A percentile compares a stretch with the other conserved stretches of the same genome.
Conservation (phyloP, 2,113 vertebrate genomes). For the Ptilorrhoa leucosticta region DNA sequence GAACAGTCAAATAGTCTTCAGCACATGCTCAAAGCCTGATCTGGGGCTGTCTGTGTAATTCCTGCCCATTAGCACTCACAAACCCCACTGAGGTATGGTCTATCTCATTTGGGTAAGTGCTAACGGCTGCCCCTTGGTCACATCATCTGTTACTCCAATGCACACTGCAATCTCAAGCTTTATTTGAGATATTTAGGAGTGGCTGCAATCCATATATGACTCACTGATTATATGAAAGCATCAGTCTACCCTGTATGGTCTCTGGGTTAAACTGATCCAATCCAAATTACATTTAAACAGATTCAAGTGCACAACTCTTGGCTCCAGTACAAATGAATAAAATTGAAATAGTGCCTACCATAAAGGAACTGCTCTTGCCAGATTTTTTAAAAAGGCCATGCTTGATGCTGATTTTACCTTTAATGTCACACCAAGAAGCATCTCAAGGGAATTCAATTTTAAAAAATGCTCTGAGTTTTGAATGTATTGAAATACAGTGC, state of each 20-base stretch:
- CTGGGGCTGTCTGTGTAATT: not conserved
- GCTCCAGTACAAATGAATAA: not conserved
- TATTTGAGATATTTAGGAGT: not conserved
- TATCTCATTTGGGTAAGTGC: not conserved
- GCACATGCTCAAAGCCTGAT: not conserved
- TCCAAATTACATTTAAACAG: conserved; percentile 20
- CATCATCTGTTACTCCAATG: not conserved
- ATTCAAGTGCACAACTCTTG: not conserved
- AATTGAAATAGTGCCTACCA: conserved; percentile 4
- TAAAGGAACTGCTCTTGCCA: not conserved
- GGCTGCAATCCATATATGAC: not conserved
- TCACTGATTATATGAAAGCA: not conserved
- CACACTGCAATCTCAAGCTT: not conserved
- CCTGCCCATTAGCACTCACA: not conserved
- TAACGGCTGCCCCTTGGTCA: not conserved
- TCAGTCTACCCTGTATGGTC: not conserved
- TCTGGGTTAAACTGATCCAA: not conserved
- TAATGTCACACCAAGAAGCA: not conserved
- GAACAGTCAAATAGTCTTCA: not conserved
- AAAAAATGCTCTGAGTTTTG: not conserved
- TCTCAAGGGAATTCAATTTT: not conserved
- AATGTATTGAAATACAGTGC: not conserved
- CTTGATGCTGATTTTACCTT: not conserved
- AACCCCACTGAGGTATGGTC: not conserved
- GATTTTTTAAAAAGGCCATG: not conserved